Evolutionary conservation across 1,140 invertebrate species (phyloP), one percentile per base, ranked within the genome.

Genomic region (Zaprionus davidi): DNA sequence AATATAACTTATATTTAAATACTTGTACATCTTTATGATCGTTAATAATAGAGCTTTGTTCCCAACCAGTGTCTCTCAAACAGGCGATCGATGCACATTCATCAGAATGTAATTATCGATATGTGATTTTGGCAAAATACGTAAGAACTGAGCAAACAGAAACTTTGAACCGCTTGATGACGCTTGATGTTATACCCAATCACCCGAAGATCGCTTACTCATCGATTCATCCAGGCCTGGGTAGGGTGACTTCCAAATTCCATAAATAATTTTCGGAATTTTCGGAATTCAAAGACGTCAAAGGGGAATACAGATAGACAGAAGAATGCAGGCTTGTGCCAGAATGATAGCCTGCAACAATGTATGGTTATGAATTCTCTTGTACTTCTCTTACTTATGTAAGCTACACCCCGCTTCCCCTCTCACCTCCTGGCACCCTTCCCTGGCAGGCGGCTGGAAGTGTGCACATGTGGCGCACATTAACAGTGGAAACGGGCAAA

Each of bases 381-480:
- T 17, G 13, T 13, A 55, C 5, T 63, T 12, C 13, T 41, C 12
- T 41, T 13, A 5, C 3, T 49, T 13, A 24, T 24, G 11, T 13
- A 22, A 22, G 46, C 20, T 36, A 15, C 31, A 31, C 24, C 24
- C 24, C 24, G 3, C 0, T 24, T 0, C 13, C 12, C 12, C 22
- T 3, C 7, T 9, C 9, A 3, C 9, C 2, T 0, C 3, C 31
- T 31, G 28, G 26, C 0, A 28, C 0, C 12, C n/a, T 15, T 24
- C 4, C 2, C 22, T 5, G 15, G 12, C 13, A 5, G 24, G 28
- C 22, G 20, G n/a, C 20, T 38, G 28, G 4, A 59, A 66, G 51
- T 79, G 60, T 68, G 68, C 78, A 70, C 84, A 88, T 86, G 84
- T 86, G 82, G 70, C 77, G 77, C 26, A 36, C 59, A 79, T 79